Percentiles rank a stretch among this genome's conserved stretches.
Conservation (phyloP, 2,888 invertebrate species). For the Augochlorella aurata region DNA sequence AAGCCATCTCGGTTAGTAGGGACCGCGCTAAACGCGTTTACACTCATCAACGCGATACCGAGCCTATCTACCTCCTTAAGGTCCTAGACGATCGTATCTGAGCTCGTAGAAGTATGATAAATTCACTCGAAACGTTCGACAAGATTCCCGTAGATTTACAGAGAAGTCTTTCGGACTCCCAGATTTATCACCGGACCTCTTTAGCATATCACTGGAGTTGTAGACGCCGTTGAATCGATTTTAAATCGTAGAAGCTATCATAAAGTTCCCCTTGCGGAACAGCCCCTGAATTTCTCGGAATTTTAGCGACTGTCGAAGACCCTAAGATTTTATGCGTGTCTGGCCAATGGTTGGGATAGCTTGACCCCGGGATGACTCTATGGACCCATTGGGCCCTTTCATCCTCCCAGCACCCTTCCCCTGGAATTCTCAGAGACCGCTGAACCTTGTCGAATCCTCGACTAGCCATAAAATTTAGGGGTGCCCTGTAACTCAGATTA, state of each 20-base stretch:
- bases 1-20: conserved; percentile 6
- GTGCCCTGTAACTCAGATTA: not conserved
- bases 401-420: not conserved
- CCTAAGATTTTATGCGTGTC: not conserved
- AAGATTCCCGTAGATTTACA: not conserved
- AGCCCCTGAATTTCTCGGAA: not conserved
- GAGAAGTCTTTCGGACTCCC: not conserved
- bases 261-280: not conserved
- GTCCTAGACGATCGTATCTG: too few species aligned
- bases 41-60: not conserved
- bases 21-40: conserved; percentile 4
- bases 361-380: not conserved
- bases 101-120: too few species aligned
- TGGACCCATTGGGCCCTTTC: not conserved
- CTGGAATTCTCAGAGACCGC: not conserved
- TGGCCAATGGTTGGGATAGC: not conserved
- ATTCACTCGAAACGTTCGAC: not conserved
- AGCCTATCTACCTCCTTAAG: not conserved
- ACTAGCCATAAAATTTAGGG: not conserved
- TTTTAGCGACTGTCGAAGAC: conserved; percentile 3
- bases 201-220: not conserved
- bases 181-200: not conserved
- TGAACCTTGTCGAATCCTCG: not conserved
- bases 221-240: not conserved
- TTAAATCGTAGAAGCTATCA: not conserved